A percentile compares a stretch with the other conserved stretches of the same genome.
These are phyloP conservation scores for Linnaemya tessellans DNA, from an alignment of 2,888 invertebrate genomes.

Conservation along the genomic window DNA sequence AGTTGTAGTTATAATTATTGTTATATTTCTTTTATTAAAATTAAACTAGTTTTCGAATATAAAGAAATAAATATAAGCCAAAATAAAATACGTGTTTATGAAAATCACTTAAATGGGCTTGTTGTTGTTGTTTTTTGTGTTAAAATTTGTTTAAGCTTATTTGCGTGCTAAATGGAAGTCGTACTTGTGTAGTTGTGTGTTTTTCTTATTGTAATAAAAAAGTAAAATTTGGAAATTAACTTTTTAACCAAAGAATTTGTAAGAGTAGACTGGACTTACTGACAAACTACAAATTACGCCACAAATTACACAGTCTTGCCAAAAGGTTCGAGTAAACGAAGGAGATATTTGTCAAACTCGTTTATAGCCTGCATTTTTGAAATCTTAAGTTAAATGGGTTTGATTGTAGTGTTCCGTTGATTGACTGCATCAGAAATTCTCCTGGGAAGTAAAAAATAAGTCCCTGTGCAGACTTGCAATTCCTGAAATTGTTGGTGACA, in stretches of 20 bases:
- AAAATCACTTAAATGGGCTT: constrained; percentile 43
- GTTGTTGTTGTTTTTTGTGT: background rate
- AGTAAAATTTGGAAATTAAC: background rate
- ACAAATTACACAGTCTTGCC: no score
- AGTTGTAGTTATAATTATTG: constrained; percentile 35
- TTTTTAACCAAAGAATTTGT: background rate
- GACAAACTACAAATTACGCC: no score
- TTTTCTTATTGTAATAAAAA: background rate
- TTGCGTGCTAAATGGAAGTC: constrained; percentile 11
- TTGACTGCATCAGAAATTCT: no score
- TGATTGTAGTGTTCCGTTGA: no score
- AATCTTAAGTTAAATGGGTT: no score
- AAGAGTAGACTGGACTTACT: no score
- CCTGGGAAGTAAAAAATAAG: no score
- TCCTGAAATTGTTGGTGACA: no score
- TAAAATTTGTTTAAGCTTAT: background rate
- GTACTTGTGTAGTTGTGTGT: background rate
- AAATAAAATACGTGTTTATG: constrained; percentile 41
- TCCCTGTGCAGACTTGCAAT: no score
- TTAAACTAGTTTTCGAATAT: constrained; percentile 53
- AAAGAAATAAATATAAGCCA: constrained; percentile 19
- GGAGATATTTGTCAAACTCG: no score
- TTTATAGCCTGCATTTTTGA: no score
- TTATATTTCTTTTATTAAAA: constrained; percentile 36
- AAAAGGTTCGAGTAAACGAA: no score